Evolutionary conservation across 1,140 invertebrate genomes (phyloP).

Genomic region (Nilaparvata lugens): DNA sequence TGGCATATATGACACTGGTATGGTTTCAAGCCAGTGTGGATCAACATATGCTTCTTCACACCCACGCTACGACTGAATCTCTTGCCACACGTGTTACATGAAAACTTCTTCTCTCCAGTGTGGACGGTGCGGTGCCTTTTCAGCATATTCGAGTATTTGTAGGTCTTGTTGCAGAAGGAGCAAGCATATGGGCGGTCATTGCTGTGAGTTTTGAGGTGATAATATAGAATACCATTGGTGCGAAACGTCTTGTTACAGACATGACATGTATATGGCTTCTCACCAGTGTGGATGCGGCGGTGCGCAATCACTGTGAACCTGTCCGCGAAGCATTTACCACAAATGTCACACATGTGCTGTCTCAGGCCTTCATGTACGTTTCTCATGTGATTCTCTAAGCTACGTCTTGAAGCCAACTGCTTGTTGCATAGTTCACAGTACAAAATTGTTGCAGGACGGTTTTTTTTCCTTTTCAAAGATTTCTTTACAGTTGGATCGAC

Average conservation of each 20-base stretch:
- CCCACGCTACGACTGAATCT: constrained; percentile 42
- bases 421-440: constrained; percentile 39
- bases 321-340: constrained; percentile 40
- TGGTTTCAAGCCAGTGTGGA: constrained; percentile 44
- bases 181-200: constrained; percentile 56
- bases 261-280: constrained; percentile 50
- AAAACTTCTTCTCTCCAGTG: constrained; percentile 29
- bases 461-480: too few species aligned
- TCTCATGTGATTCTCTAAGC: constrained; percentile 16
- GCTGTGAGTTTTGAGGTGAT: constrained; percentile 46
- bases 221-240: constrained; percentile 44
- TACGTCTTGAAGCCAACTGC: constrained; percentile 30
- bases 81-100: constrained; percentile 42
- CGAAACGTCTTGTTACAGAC: constrained; percentile 47
- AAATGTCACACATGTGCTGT: constrained; percentile 44
- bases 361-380: constrained; percentile 35
- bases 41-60: constrained; percentile 39
- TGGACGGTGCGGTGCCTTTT: constrained; percentile 42
- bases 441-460: too few species aligned
- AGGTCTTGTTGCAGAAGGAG: constrained; percentile 46
- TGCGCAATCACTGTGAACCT: constrained; percentile 39
- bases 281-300: constrained; percentile 48
- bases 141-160: constrained; percentile 48
- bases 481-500: too few species aligned
- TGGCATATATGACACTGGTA: constrained; percentile 43